These are phyloP conservation scores for Philonicus albiceps DNA, from an alignment of 2,888 invertebrate species.

Conservation along the genomic window DNA sequence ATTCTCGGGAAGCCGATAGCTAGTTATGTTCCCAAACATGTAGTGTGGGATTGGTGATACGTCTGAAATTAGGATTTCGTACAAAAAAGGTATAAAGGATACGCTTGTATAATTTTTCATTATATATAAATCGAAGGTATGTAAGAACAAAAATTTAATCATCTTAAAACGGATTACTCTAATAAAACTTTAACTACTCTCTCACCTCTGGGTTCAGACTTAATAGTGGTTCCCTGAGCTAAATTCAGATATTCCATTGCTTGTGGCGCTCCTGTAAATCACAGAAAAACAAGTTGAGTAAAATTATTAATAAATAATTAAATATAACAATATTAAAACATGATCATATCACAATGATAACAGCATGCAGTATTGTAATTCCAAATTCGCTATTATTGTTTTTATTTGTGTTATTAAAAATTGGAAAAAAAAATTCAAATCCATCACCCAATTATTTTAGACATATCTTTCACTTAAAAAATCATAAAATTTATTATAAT, in stretches of 20 bases:
- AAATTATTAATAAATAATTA: not conserved
- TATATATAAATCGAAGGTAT: not conserved
- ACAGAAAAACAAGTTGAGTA: slow-evolving; percentile 28
- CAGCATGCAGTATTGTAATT: not conserved
- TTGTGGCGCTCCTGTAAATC: slow-evolving; percentile 45
- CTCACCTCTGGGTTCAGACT: slow-evolving; percentile 61
- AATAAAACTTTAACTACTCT: not conserved
- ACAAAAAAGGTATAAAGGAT: too few relatives aligned
- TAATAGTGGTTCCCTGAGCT: slow-evolving; percentile 58
- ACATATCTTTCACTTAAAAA: not conserved
- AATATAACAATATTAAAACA: not conserved
- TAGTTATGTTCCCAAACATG: slow-evolving; percentile 54
- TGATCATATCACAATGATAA: not conserved
- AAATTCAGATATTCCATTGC: slow-evolving; percentile 57
- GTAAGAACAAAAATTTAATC: not conserved
- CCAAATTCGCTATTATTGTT: not conserved
- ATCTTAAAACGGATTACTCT: not conserved
- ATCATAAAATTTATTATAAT: not conserved
- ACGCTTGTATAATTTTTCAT: too few relatives aligned
- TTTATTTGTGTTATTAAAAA: not conserved
- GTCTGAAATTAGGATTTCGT: too few relatives aligned
- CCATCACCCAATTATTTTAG: not conserved
- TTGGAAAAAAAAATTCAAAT: not conserved
- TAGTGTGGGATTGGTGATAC: slow-evolving; percentile 59
- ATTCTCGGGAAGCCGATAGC: slow-evolving; percentile 54